Evolutionary conservation across 1,140 invertebrate species (phyloP).

Genomic region (Bombus waltoni): DNA sequence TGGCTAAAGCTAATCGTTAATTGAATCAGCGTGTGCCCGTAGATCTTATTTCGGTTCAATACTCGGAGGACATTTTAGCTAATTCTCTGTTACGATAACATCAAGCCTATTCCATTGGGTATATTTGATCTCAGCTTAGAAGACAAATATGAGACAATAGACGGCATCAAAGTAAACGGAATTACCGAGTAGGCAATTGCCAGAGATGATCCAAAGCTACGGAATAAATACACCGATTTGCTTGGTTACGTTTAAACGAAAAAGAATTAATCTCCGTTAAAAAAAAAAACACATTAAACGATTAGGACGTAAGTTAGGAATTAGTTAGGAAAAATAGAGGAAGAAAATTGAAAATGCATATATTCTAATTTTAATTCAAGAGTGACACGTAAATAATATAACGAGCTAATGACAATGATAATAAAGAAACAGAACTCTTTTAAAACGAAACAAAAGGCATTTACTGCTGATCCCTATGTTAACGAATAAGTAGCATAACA

Average conservation of each 20-base stretch:
- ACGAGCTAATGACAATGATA: too few species aligned
- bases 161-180: background rate
- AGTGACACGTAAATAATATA: too few species aligned
- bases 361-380: too few species aligned
- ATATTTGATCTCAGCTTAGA: constrained; percentile 19
- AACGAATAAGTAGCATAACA: too few species aligned
- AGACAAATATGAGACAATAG: constrained; percentile 30
- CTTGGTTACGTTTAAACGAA: background rate
- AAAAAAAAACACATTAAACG: background rate
- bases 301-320: background rate
- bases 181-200: background rate
- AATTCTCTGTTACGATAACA: constrained; percentile 16
- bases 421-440: too few species aligned
- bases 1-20: constrained; percentile 9
- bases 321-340: too few species aligned
- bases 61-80: background rate
- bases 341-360: too few species aligned
- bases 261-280: too few species aligned
- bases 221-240: background rate
- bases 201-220: constrained; percentile 1
- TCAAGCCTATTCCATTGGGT: constrained; percentile 13
- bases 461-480: too few species aligned
- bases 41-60: background rate
- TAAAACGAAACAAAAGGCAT: too few species aligned
- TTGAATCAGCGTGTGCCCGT: constrained; percentile 14